Percentiles rank a stretch among this genome's conserved stretches.
These are phyloP conservation scores for Lycaon pictus DNA, from an alignment of 2,113 vertebrate species.

Conservation along the genomic window DNA sequence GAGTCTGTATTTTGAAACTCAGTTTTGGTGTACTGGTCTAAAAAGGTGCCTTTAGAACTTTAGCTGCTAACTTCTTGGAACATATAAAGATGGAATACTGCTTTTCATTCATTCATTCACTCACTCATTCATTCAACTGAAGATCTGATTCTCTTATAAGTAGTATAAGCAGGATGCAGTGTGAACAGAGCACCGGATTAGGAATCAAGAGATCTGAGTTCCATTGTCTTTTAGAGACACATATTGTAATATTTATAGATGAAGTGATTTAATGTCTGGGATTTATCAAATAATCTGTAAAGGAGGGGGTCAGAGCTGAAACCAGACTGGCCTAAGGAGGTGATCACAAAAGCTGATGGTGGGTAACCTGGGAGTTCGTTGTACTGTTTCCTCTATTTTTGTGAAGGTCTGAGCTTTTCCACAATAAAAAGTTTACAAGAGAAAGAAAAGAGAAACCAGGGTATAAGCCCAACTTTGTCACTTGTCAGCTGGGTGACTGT, in stretches of 20 bases:
- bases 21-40: neutral
- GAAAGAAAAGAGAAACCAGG: neutral
- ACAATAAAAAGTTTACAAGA: neutral
- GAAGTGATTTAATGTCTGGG: neutral
- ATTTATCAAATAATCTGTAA: neutral
- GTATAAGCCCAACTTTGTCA: neutral
- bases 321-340: neutral
- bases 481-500: neutral
- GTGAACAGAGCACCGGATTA: neutral
- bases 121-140: neutral
- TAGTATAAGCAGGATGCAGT: neutral
- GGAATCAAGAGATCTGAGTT: neutral
- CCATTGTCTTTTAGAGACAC: neutral
- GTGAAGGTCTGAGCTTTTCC: neutral
- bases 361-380: neutral
- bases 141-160: neutral
- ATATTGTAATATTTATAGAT: neutral
- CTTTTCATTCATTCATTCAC: neutral
- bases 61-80: conserved; percentile 36
- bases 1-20: neutral
- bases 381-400: neutral
- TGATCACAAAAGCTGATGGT: neutral
- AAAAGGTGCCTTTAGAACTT: conserved; percentile 24
- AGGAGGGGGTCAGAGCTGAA: neutral
- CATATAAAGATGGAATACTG: neutral